Base-by-base conservation (phyloP, 1,140 invertebrate species). In the Phymastichus coffea region DNA sequence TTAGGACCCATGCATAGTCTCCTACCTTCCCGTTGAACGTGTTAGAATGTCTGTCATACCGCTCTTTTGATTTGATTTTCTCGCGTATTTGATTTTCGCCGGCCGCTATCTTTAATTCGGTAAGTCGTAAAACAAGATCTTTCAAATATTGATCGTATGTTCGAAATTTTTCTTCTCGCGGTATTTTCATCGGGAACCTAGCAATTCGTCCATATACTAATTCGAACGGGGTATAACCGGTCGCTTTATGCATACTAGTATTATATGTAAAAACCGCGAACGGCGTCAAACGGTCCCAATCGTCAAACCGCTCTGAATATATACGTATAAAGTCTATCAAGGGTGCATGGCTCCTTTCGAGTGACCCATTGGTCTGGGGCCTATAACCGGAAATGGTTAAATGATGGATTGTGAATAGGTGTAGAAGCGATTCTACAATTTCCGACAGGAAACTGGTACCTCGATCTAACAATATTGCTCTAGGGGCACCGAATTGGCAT, bases 381-480 rank as follows among this genome's bases (percentile, higher is more conserved):
- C 48, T 48, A 33, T 64, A 61, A 0, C 22, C 58, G 0, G 57
- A 61, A 0, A 58, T 61, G 0, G 38, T 58, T n/a, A 51, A 17
- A 0, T 40, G 12, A 15, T n/a, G n/a, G 1, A 53, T 26, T 23
- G 38, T 53, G 7, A 40, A 53, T 4, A 53, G 12, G 3, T 55
- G 28, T 47, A 23, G 8, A 2, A 47, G 2, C 2, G 25, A 35
- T 35, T 17, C 1, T 17, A 28, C 23, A 1, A 40, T 38, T 14
- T 44, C 22, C 0, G 43, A 25, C 2, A 44, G 3, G 22, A 53
- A 53, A 23, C 33, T 57, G 0, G 48, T 49, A 6, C 41, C 28
- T 47, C 48, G 22, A 23, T 63, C 61, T 1, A 54, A 57, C 1
- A 63, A 19, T 15, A 57, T 52, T 1, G 47, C 54, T 30, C 40